Evolutionary conservation across 2,797 vertebrate species (phyloP), one percentile per base, ranked within the genome.

Genomic region (Halcyon badia): DNA sequence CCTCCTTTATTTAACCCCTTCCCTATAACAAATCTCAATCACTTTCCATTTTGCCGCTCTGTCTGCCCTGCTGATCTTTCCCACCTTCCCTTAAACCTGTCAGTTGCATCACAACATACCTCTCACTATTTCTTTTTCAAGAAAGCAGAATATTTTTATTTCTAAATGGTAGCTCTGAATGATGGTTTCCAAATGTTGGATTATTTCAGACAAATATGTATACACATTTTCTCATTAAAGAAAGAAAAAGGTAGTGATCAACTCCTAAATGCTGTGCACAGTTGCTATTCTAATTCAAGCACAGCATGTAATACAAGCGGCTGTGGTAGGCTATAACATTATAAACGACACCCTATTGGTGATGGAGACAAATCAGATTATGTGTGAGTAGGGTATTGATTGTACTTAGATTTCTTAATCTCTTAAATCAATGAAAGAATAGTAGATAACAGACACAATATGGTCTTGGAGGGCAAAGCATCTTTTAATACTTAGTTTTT

Each of bases 381-480:
- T 37, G 37, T 71, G 35, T 57, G 52, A 83, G 87, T 48, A 69
- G 56, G 71, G 72, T 92, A 96, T 94, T 62, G 94, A 94, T 94
- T 93, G 41, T 33, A 37, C 37, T 93, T 92, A 95, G 86, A 92
- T 96, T 97, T 95, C 88, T 94, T 95, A 93, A 96, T 76, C 70
- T 33, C 54, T 73, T 84, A 77, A 94, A 95, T 93, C 91, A 76
- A 80, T 96, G 75, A 64, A 80, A 81, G 64, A 44, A 87, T 68
- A 60, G 73, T 72, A 94, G 85, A 94, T 85, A 90, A 68, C 60
- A 66, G 52, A 89, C 71, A 68, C 10, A 87, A 68, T 9, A 42
- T 90, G 48, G 33, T 37, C 46, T 89, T 71, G 48, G 41, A 84
- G 5, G 5, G 64, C 13, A 87, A 92, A 89, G 37, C 25, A 42